Conservation (phyloP, 2,888 invertebrate genomes). For the Lordiphosa fenestrarum region DNA sequence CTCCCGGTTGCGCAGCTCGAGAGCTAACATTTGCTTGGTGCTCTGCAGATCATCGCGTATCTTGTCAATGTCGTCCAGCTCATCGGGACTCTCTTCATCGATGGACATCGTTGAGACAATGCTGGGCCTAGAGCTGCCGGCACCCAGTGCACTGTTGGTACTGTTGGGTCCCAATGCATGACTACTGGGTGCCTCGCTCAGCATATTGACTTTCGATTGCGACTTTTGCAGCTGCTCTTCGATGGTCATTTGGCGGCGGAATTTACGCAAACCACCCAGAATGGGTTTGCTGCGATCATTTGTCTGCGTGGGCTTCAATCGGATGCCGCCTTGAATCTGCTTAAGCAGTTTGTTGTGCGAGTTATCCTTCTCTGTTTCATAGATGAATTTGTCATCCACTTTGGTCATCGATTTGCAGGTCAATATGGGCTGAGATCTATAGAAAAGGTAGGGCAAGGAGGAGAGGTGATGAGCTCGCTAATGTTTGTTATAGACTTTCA, state of each 20-base stretch:
- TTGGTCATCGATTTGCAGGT: slow-evolving; percentile 84
- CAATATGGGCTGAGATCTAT: slow-evolving; percentile 83
- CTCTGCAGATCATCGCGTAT: slow-evolving; percentile 94
- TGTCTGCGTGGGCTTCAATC: slow-evolving; percentile 87
- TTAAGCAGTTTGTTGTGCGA: slow-evolving; percentile 90
- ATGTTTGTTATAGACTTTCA: no score
- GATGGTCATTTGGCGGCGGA: slow-evolving; percentile 93
- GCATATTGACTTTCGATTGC: slow-evolving; percentile 84
- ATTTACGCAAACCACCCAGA: slow-evolving; percentile 90
- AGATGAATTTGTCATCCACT: slow-evolving; percentile 90
- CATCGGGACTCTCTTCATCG: slow-evolving; percentile 88
- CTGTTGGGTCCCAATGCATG: slow-evolving; percentile 50
- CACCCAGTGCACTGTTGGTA: slow-evolving; percentile 33
- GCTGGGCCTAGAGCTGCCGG: slow-evolving; percentile 58
- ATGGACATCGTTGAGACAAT: slow-evolving; percentile 74
- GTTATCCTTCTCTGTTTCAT: slow-evolving; percentile 91
- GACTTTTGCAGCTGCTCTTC: slow-evolving; percentile 94
- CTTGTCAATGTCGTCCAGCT: slow-evolving; percentile 94
- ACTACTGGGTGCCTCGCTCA: slow-evolving; percentile 66
- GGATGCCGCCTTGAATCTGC: slow-evolving; percentile 90
- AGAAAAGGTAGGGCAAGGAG: no score
- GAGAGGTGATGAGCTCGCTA: no score
- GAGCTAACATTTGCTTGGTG: slow-evolving; percentile 93
- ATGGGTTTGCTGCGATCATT: slow-evolving; percentile 94
- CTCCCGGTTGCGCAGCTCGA: slow-evolving; percentile 92